A percentile compares a stretch with the other conserved stretches of the same genome.
Evolutionary conservation across 2,113 vertebrate genomes (phyloP).

Genomic region (Sander vitreus): DNA sequence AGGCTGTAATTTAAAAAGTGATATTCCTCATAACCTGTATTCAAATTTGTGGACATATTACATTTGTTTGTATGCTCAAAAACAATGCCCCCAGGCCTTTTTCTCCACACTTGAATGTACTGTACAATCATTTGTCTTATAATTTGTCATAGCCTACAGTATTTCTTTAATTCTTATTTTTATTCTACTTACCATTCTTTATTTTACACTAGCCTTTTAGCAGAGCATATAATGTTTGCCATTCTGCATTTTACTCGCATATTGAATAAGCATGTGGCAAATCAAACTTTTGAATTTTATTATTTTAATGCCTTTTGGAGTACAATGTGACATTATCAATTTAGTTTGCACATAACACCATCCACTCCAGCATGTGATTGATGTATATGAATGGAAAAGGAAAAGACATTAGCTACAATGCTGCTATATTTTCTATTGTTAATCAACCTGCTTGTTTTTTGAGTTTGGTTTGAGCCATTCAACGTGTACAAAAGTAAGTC

Average conservation of each 20-base stretch:
- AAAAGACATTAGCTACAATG: background rate
- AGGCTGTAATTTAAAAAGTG: conserved; percentile 8
- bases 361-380: background rate
- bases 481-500: background rate
- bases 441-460: background rate
- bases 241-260: background rate
- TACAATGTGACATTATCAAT: background rate
- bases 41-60: background rate
- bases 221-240: background rate
- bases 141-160: background rate
- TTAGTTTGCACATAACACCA: background rate
- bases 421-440: background rate
- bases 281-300: background rate
- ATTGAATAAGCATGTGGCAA: background rate
- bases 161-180: background rate
- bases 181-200: background rate
- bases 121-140: background rate
- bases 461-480: background rate
- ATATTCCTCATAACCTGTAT: background rate
- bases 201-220: background rate
- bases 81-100: no score
- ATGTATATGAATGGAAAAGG: no score
- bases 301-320: background rate
- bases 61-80: background rate
- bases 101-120: no score